Percentiles rank a stretch among this genome's conserved stretches.
Evolutionary conservation across 1,140 invertebrate genomes (phyloP).

Genomic region (Scaptodrosophila lebanonensis): DNA sequence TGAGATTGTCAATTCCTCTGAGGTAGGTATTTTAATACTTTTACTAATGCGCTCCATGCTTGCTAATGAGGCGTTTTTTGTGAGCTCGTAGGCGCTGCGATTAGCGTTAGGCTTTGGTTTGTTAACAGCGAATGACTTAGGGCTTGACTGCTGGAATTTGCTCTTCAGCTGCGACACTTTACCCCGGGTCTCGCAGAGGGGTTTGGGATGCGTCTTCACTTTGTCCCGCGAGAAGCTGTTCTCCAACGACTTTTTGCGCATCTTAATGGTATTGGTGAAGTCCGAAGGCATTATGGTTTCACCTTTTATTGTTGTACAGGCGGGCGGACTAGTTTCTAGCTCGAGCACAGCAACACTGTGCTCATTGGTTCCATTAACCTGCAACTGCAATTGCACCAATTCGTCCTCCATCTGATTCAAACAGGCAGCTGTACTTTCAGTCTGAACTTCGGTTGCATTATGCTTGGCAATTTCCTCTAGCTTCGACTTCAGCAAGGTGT

Average conservation of each 20-base stretch:
- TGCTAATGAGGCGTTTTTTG: constrained; percentile 50
- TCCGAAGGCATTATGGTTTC: constrained; percentile 74
- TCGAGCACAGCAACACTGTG: constrained; percentile 27
- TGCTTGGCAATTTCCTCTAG: constrained; percentile 69
- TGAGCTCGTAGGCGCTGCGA: constrained; percentile 18
- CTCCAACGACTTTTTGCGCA: constrained; percentile 75
- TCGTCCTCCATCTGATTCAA: background rate
- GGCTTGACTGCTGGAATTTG: constrained; percentile 51
- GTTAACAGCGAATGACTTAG: constrained; percentile 23
- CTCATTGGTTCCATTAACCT: constrained; percentile 1
- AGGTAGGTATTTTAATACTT: constrained; percentile 35
- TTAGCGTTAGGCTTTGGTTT: constrained; percentile 24
- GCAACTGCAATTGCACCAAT: background rate
- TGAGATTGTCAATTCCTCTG: background rate
- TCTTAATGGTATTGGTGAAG: constrained; percentile 75
- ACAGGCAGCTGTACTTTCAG: background rate
- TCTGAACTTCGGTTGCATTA: constrained; percentile 1
- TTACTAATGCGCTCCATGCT: constrained; percentile 48
- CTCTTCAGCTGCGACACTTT: constrained; percentile 72
- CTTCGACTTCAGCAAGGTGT: constrained; percentile 53
- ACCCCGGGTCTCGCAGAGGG: constrained; percentile 50
- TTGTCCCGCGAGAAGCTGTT: constrained; percentile 65
- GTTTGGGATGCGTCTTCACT: constrained; percentile 45
- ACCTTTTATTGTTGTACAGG: constrained; percentile 24
- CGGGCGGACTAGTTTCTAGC: too few relatives aligned